Base-by-base conservation (phyloP, 2,888 invertebrate genomes). In the Thereva nobilitata region DNA sequence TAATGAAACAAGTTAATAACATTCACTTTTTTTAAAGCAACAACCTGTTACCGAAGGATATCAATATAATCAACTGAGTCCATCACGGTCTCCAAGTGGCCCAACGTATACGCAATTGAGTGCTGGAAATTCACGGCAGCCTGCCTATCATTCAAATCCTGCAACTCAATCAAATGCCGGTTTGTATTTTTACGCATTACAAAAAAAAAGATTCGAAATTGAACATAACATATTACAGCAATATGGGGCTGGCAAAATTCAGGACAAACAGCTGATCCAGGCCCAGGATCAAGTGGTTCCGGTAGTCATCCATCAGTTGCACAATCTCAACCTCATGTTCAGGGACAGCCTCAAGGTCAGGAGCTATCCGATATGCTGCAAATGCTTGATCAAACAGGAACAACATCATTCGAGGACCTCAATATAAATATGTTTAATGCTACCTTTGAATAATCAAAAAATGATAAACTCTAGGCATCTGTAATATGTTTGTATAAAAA, bases 311-410 rank as follows among this genome's bases (percentile, higher is more conserved):
- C 78, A 63, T 78, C 77, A 23, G 79, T 77, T 44, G 78, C 55
- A 38, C 77, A 81, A 67, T 81, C 82, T 50, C 81, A 81, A 9
- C 73, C 76, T 6, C 78, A 79, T 35, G 85, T 84, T 71, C 81
- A 83, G 49, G 82, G 82, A 41, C 82, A 82, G 40, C 87, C 89
- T 47, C 88, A 88, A 74, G 88, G 88, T 5, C 90, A 89, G 75
- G 94, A 94, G 82, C 86, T 95, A 66, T 91, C 93, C 10, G 95
- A 95, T 76, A 94, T 95, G 94, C 83, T 95, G 75, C 94, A 95
- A 82, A 94, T 95, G 88, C 83, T 95, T 66, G 92, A 94, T 82
- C 92, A 92, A 79, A 88, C 89, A 74, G 91, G 89, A 59, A 86
- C 91, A 45, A 85, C 91, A 67, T 89, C 92, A 38, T 95, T 95